Conservation (phyloP, 2,113 vertebrate species). For the Phylloscopus trochiloides region DNA sequence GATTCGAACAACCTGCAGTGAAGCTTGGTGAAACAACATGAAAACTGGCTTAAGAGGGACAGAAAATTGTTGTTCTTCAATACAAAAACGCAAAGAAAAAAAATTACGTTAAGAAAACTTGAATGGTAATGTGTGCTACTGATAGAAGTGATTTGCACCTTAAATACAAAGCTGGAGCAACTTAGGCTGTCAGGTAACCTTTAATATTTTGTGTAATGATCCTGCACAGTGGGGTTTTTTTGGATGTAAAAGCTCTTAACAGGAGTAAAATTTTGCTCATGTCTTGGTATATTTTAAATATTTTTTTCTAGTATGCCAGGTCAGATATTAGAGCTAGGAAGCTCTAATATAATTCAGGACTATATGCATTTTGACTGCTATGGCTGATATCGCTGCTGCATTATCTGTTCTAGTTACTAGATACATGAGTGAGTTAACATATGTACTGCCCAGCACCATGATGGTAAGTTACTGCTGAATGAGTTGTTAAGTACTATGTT, state of each 20-base stretch:
- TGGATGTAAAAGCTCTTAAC: neutral
- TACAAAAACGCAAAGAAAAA: neutral
- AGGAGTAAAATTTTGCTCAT: neutral
- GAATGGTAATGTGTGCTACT: neutral
- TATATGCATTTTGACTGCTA: neutral
- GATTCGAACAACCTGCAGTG: fast-evolving
- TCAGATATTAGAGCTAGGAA: neutral
- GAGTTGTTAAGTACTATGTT: neutral
- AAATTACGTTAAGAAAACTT: neutral
- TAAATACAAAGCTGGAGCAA: neutral
- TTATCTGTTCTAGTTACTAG: neutral
- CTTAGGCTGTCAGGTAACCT: neutral
- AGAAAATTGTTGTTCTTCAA: neutral
- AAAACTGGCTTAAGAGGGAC: neutral
- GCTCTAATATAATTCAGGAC: neutral
- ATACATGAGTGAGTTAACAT: neutral
- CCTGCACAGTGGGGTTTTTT: fast-evolving
- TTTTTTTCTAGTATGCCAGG: neutral
- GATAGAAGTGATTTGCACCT: neutral
- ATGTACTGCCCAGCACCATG: neutral
- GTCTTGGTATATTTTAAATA: neutral
- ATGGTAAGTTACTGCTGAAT: neutral
- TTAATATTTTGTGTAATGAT: neutral
- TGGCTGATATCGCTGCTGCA: neutral
- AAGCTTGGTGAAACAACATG: neutral